Base-by-base conservation (phyloP, 2,797 vertebrate species). In the Malacoctenus gilli region DNA sequence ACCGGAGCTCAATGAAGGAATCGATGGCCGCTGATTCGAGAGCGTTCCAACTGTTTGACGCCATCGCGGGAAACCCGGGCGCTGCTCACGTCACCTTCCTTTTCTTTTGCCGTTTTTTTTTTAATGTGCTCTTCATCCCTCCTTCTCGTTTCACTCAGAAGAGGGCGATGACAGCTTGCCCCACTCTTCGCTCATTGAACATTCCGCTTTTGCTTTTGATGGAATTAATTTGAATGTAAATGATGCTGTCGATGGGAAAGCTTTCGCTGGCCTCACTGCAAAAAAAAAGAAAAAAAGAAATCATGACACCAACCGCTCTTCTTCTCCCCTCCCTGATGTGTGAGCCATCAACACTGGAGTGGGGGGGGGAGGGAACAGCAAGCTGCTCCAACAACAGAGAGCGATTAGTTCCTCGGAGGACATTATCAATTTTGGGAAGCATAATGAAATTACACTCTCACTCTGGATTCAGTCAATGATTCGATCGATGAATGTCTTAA, bases 181-280 rank as follows among this genome's bases (percentile, higher is more conserved):
- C 47, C 58, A 40, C 75, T 74, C 77, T 73, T 37, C 22, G 30
- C 76, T 82, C 72, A 71, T 77, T 86, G 70, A 82, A 80, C 58
- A 84, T 83, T 84, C 84, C 48, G 61, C 79, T 75, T 32, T 75
- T 53, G 66, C 80, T 83, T 88, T 87, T 86, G 86, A 87, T 87
- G 80, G 84, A 80, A 87, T 89, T 85, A 66, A 90, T 90, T 88
- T 85, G 80, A 87, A 88, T 86, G 69, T 82, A 84, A 88, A 89
- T 87, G 56, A 87, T 60, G 66, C 56, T 37, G 54, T 64, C n/a
- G 81, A 83, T 79, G 68, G 83, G 79, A 76, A 79, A 34, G 54
- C 72, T 83, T 75, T 73, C 62, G 67, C 72, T 76, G 68, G 77
- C 41, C 37, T 32, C 37, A 13, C 39, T 2, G n/a, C 43, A 54